Evolutionary conservation across 2,888 invertebrate genomes (phyloP), one percentile per base, ranked within the genome.

Genomic region (Proisotoma minuta): DNA sequence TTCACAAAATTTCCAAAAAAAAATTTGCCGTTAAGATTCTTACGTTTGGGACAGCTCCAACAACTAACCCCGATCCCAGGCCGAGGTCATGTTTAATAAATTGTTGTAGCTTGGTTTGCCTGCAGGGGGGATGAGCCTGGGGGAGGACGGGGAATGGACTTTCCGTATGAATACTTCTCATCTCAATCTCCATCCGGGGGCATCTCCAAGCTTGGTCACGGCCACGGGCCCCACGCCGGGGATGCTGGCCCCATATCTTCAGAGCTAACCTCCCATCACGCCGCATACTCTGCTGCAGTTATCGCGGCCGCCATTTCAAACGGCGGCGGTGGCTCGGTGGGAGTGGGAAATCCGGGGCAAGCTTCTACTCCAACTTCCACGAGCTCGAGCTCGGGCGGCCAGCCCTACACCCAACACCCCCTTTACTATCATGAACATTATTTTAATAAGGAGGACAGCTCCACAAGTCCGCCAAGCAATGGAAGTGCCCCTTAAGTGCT

Each of bases 151-250:
- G 78, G 81, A 81, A 60, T 95, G 96, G 80, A 96, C 96, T 59
- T 84, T 97, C 75, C 86, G 96, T 79, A 97, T 97, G 96, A 96
- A 96, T 83, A 87, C 89, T 76, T 89, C 92, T 58, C 92, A 94
- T 80, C 81, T 81, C 76, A 91, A 94, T 62, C 15, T 15, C 15
- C 34, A 34, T 34, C 34, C n/a, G n/a, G n/a, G n/a, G n/a, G 26
- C 72, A 71, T 66, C 81, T 76, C 92, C 94, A 74, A 94, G 95
- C 82, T 85, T 96, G 76, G 88, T 93, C 62, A 91, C 95, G 75
- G 91, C 95, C 75, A 94, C 95, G 62, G n/a, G n/a, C n/a, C n/a
- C n/a, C n/a, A n/a, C n/a, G n/a, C n/a, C n/a, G n/a, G n/a, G n/a
- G n/a, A n/a, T n/a, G n/a, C n/a, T n/a, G n/a, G n/a, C n/a, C n/a